phyloP scores from a whole-genome alignment of 1,140 invertebrate species.

The Andrena cerasifolii region DNA sequence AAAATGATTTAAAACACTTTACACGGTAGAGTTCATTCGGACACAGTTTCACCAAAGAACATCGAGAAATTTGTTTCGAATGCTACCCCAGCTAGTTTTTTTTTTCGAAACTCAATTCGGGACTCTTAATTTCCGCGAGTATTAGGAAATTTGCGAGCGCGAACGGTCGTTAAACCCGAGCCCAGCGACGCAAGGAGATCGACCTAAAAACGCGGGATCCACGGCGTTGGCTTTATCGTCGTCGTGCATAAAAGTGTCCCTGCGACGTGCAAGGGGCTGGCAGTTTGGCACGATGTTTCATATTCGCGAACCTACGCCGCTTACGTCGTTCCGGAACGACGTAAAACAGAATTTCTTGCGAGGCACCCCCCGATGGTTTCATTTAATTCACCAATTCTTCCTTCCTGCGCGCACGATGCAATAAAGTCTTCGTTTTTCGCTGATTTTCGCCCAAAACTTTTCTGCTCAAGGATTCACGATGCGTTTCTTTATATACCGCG shows the following conservation, averaged over 20 bases:
- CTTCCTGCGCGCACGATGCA: too few species aligned
- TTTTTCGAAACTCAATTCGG: not conserved
- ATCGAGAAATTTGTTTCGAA: too few species aligned
- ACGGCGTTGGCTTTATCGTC: not conserved
- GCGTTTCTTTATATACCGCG: too few species aligned
- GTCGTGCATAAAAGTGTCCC: slow-evolving; percentile 11
- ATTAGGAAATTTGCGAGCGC: slow-evolving; percentile 1
- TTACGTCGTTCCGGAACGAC: not conserved
- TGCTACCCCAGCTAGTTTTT: too few species aligned
- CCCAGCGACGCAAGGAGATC: slow-evolving; percentile 2
- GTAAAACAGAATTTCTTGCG: slow-evolving; percentile 5
- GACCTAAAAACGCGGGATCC: slow-evolving; percentile 6
- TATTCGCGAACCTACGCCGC: not conserved
- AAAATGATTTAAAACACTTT: too few species aligned
- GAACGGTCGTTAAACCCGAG: slow-evolving; percentile 17
- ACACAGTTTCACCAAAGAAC: too few species aligned
- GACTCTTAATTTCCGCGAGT: slow-evolving; percentile 6
- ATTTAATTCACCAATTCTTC: not conserved
- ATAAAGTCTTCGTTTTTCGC: too few species aligned
- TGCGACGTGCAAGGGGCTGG: not conserved
- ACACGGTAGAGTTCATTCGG: too few species aligned
- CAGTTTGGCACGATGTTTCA: not conserved
- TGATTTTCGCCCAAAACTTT: too few species aligned
- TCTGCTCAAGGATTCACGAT: too few species aligned
- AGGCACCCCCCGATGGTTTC: not conserved